Evolutionary conservation across 2,888 invertebrate species (phyloP), one percentile per base, ranked within the genome.

Genomic region (Lepeophtheirus nordmannii): DNA sequence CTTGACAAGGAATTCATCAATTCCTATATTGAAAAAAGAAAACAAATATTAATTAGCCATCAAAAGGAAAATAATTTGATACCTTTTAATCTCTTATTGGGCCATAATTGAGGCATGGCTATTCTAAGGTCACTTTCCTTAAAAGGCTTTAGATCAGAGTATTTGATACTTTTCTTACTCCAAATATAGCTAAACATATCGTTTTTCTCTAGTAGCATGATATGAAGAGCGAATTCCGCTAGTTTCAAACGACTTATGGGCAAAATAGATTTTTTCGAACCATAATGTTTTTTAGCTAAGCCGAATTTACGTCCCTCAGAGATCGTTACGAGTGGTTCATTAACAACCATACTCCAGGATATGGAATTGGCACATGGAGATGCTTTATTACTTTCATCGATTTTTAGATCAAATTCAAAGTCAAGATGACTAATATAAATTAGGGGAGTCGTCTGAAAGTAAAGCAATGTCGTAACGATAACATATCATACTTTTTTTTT

Each of bases 1-100:
- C 76, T 92, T 92, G 68, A 96, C 82, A 53, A 92, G 80, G 72
- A 83, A 85, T 80, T 82, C 83, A 73, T 70, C 77, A 8, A 58
- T 30, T 30, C 30, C 30, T 30, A 30, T 7, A 30, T 5, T 30
- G 30, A 7, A 7, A n/a, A n/a, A 30, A 30, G 30, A 30, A 30
- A 30, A 30, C 7, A 5, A 7, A 30, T 7, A 30, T 30, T 30
- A 30, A 30, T 30, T 30, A 30, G 7, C 30, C 30, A 30, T 30
- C 30, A 30, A n/a, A n/a, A n/a, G n/a, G n/a, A n/a, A n/a, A n/a
- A 30, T 30, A 30, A 30, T 30, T 30, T 30, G 3, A 30, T 30
- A 30, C 30, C 30, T 30, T 30, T 30, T 30, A 30, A 7, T 30
- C 3, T 30, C 30, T 30, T 30, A 30, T 30, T 7, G 30, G 30